phyloP scores from a whole-genome alignment of 2,797 vertebrate genomes.

The Argyrosomus regius region DNA sequence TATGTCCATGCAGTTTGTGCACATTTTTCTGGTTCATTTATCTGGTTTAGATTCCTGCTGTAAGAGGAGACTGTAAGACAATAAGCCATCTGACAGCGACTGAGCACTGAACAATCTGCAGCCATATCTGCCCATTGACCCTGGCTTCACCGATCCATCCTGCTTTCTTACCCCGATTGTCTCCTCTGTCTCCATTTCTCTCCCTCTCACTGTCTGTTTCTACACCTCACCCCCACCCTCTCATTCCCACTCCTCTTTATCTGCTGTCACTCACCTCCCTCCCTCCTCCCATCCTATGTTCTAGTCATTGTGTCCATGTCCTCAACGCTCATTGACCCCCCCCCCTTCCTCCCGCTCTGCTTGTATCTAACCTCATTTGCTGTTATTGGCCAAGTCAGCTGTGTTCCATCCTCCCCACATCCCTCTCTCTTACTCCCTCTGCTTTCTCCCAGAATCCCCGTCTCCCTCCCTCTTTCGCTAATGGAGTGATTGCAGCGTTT shows the following conservation, averaged over 20 bases:
- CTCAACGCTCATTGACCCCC: conserved; percentile 72
- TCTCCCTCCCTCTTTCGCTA: conserved; percentile 76
- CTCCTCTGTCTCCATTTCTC: conserved; percentile 71
- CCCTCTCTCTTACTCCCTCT: conserved; percentile 47
- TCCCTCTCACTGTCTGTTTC: conserved; percentile 52
- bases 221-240: conserved; percentile 52
- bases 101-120: conserved; percentile 63
- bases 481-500: conserved; percentile 87
- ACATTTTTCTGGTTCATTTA: neutral
- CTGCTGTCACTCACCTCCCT: conserved; percentile 72
- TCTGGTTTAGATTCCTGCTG: neutral
- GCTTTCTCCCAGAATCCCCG: conserved; percentile 49
- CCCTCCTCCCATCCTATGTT: conserved; percentile 69
- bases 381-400: conserved; percentile 87
- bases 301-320: conserved; percentile 81
- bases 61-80: conserved; percentile 27
- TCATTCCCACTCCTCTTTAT: conserved; percentile 70
- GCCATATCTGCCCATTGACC: conserved; percentile 68
- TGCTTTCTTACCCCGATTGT: conserved; percentile 63
- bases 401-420: conserved; percentile 61
- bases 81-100: conserved; percentile 27
- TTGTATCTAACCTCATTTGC: conserved; percentile 86
- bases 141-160: conserved; percentile 72
- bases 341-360: conserved; percentile 65
- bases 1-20: neutral